Percentiles rank a stretch among this genome's conserved stretches.
These are phyloP conservation scores for Andricus quercusramuli DNA, from an alignment of 2,888 invertebrate species.

Conservation along the genomic window DNA sequence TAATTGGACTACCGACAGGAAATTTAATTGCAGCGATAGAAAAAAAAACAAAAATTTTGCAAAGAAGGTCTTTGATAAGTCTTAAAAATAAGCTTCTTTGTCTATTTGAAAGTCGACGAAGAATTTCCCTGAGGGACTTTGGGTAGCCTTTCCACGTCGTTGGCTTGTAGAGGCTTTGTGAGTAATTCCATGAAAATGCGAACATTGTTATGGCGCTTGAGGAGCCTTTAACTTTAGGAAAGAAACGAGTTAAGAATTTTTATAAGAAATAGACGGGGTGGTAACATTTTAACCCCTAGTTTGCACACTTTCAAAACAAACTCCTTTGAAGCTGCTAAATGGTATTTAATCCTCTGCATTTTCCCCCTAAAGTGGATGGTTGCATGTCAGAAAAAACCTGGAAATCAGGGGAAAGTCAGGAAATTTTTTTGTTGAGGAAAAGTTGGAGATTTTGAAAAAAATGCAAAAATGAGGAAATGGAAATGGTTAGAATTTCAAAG, in stretches of 20 bases:
- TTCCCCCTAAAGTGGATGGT: too few relatives aligned
- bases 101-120: slow-evolving; percentile 7
- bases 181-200: slow-evolving; percentile 37
- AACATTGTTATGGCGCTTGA: slow-evolving; percentile 15
- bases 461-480: too few relatives aligned
- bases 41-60: not conserved
- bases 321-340: not conserved
- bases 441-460: too few relatives aligned
- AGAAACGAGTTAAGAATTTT: slow-evolving; percentile 15
- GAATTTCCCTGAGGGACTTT: slow-evolving; percentile 21
- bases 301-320: not conserved
- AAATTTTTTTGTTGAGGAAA: too few relatives aligned
- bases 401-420: too few relatives aligned
- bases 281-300: not conserved
- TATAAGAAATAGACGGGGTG: not conserved
- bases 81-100: not conserved
- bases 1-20: not conserved
- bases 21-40: not conserved
- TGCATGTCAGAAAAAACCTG: too few relatives aligned
- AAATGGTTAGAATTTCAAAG: too few relatives aligned
- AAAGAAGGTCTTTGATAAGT: not conserved
- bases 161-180: slow-evolving; percentile 10
- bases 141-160: slow-evolving; percentile 12
- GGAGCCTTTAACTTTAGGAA: not conserved
- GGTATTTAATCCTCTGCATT: not conserved